Conservation (phyloP, 2,888 invertebrate species). For the Epistrophe eligans region DNA sequence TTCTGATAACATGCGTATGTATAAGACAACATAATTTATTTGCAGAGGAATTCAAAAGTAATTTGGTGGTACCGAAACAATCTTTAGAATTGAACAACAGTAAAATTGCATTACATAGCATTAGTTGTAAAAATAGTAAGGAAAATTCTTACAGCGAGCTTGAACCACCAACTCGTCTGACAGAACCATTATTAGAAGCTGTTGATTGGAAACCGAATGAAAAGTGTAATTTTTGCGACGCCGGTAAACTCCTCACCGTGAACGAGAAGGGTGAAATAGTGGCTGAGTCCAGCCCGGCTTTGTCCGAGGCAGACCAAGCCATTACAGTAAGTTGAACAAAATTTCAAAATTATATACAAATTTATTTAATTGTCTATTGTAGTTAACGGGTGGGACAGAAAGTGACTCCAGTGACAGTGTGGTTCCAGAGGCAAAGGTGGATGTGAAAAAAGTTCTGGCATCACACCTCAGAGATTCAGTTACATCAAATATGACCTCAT, state of each 20-base stretch:
- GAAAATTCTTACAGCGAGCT: slow-evolving; percentile 84
- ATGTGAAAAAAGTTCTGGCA: slow-evolving; percentile 80
- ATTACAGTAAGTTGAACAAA: slow-evolving; percentile 78
- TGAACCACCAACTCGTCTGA: slow-evolving; percentile 78
- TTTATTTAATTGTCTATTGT: not conserved
- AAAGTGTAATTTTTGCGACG: slow-evolving; percentile 93
- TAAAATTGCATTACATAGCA: slow-evolving; percentile 67
- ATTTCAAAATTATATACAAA: not conserved
- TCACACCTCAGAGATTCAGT: slow-evolving; percentile 79
- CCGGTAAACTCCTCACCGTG: slow-evolving; percentile 87
- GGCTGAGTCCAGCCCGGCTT: slow-evolving; percentile 83
- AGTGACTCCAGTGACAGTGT: slow-evolving; percentile 87
- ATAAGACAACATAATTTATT: not conserved
- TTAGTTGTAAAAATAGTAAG: slow-evolving; percentile 78
- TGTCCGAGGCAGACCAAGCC: slow-evolving; percentile 81
- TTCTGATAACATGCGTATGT: not conserved
- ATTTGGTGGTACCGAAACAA: slow-evolving; percentile 56
- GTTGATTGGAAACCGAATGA: slow-evolving; percentile 92
- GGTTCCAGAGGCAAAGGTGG: slow-evolving; percentile 81
- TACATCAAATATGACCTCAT: slow-evolving; percentile 85
- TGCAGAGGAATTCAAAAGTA: slow-evolving; percentile 56
- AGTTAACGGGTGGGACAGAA: slow-evolving; percentile 85
- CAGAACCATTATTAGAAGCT: slow-evolving; percentile 82
- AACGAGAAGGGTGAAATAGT: slow-evolving; percentile 84
- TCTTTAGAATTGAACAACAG: slow-evolving; percentile 66